Conservation (phyloP, 2,797 vertebrate genomes). For the Somateria mollissima region DNA sequence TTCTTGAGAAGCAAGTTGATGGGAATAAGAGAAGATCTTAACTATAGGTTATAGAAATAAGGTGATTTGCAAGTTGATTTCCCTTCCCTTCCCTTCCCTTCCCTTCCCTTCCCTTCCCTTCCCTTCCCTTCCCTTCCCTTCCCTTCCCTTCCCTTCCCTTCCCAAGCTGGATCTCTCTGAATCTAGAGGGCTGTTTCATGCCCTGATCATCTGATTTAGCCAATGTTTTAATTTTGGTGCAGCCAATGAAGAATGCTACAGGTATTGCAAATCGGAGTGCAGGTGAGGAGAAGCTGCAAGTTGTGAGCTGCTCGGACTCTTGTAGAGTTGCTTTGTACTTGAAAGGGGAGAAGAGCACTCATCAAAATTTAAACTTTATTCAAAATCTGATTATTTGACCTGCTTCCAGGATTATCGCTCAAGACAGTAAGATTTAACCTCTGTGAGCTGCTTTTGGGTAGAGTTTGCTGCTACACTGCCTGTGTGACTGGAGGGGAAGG, state of each 20-base stretch:
- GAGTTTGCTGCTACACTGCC: not conserved
- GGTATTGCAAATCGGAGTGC: rapidly evolving
- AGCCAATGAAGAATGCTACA: not conserved
- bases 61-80: not conserved
- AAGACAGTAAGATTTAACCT: not conserved
- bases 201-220: not conserved
- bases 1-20: not conserved
- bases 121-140: no score
- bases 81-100: no score
- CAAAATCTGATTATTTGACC: not conserved
- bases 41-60: not conserved
- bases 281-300: not conserved
- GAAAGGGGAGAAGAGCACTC: not conserved
- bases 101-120: no score
- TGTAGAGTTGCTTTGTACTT: not conserved
- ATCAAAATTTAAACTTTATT: not conserved
- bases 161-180: not conserved
- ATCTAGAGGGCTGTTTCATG: not conserved
- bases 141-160: no score
- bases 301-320: not conserved
- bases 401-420: not conserved
- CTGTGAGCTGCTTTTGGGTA: not conserved
- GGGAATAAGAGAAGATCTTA: not conserved
- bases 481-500: not conserved
- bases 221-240: not conserved